Percentiles rank a stretch among this genome's conserved stretches.
Conservation (phyloP, 2,113 vertebrate genomes). For the Polyodon spathula region DNA sequence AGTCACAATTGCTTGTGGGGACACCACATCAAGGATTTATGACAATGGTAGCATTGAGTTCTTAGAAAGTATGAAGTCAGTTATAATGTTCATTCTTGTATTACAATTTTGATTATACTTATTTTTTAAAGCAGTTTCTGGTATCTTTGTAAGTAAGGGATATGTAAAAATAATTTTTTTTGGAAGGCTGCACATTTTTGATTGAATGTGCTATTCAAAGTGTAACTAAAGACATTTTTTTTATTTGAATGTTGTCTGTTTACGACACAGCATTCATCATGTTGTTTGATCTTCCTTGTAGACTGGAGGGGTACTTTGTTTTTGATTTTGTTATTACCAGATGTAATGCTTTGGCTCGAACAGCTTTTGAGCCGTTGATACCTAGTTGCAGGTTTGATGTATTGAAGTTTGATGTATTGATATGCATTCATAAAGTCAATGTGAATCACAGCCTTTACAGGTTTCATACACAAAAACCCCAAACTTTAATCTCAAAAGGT, state of each 20-base stretch:
- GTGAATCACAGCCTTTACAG: no score
- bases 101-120: no score
- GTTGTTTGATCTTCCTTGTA: background rate
- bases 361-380: background rate
- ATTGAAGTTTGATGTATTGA: background rate
- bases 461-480: no score
- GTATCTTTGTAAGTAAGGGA: background rate
- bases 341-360: background rate
- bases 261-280: background rate
- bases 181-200: background rate
- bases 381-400: background rate
- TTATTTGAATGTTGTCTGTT: background rate
- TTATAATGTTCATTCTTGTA: no score
- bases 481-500: no score
- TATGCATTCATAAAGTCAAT: no score
- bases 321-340: background rate
- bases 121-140: background rate
- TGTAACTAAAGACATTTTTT: conserved; percentile 1
- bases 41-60: no score
- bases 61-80: no score
- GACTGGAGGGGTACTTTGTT: background rate
- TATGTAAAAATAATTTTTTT: background rate
- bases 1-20: no score
- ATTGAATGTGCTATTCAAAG: background rate
- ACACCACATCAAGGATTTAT: no score